Conservation (phyloP, 2,888 invertebrate genomes). For the Molanna angustata region DNA sequence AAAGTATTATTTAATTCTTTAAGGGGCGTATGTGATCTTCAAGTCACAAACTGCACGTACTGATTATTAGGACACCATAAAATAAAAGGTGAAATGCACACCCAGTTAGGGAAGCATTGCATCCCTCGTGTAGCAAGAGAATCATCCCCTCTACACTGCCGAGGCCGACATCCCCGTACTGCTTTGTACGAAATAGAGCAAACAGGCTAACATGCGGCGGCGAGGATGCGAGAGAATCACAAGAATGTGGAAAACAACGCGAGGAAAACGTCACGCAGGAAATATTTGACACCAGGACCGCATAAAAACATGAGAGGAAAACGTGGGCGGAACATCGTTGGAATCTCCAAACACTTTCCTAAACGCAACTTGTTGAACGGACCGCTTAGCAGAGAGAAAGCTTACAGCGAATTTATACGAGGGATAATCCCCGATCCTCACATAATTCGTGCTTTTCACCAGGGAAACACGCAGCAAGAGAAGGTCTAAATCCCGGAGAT, state of each 20-base stretch:
- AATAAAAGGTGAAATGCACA: neutral
- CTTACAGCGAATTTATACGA: neutral
- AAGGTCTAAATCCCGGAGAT: neutral
- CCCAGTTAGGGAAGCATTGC: neutral
- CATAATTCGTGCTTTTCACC: conserved; percentile 5
- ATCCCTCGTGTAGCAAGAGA: no score
- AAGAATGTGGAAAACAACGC: neutral
- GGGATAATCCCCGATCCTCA: conserved; percentile 9
- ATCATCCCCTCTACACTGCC: no score
- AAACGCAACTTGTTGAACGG: neutral
- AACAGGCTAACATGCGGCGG: neutral
- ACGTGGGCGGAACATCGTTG: neutral
- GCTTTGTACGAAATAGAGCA: neutral
- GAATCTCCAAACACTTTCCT: neutral
- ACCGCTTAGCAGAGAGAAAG: no score
- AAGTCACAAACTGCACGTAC: conserved; percentile 2
- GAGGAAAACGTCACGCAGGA: conserved; percentile 5
- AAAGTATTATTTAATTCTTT: no score
- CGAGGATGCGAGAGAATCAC: neutral
- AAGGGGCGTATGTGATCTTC: no score
- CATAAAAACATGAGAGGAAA: neutral
- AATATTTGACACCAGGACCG: neutral
- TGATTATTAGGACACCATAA: conserved; percentile 1
- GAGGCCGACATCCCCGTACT: neutral
- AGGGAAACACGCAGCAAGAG: neutral